Conservation (phyloP, 2,888 invertebrate genomes). For the Meganola albula region DNA sequence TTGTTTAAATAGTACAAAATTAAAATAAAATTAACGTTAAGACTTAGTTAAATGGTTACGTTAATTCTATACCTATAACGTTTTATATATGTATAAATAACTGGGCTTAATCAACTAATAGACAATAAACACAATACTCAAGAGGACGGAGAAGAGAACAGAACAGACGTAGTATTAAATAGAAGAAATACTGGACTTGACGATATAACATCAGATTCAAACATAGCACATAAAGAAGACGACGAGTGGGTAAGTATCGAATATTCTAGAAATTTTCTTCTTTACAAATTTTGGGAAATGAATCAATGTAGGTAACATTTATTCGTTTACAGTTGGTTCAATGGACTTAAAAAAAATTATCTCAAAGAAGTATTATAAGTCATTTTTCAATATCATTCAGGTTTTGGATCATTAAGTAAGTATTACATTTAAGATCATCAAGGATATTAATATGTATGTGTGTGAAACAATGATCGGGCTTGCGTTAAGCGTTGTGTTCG, state of each 20-base stretch:
- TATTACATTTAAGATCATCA: no score
- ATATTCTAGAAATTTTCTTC: no score
- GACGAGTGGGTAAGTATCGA: conserved; percentile 23
- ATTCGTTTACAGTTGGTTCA: no score
- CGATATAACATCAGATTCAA: conserved; percentile 16
- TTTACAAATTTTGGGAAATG: no score
- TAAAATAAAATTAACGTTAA: conserved; percentile 72
- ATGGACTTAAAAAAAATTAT: no score
- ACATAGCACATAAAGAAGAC: conserved; percentile 15
- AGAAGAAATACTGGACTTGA: conserved; percentile 25
- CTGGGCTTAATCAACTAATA: conserved; percentile 65
- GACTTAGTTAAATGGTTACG: conserved; percentile 71
- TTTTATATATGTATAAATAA: conserved; percentile 68
- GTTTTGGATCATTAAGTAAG: no score
- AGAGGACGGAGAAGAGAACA: conserved; percentile 30
- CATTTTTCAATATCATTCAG: no score
- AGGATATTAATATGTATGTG: no score
- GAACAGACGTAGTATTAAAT: conserved; percentile 23
- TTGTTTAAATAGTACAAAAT: conserved; percentile 77
- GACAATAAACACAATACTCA: conserved; percentile 51
- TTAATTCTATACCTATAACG: conserved; percentile 72
- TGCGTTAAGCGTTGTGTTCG: no score
- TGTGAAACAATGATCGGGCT: no score
- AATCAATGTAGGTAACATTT: no score
- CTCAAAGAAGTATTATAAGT: no score